These are phyloP conservation scores for Hestina assimilis DNA, from an alignment of 1,140 invertebrate species.

Conservation along the genomic window DNA sequence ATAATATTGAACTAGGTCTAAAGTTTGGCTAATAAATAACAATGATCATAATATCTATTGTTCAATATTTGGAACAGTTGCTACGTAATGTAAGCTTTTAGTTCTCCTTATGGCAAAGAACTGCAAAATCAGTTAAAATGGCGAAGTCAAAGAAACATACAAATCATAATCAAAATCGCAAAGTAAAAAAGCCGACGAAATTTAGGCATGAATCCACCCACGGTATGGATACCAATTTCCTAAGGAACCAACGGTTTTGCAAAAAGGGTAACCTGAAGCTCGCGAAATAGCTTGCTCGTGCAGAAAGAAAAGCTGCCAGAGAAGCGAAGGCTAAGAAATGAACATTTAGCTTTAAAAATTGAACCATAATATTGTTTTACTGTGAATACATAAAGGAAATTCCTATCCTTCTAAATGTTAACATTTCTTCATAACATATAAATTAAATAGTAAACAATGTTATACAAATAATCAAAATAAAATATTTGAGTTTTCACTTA, in stretches of 20 bases:
- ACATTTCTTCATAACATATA: too few species aligned
- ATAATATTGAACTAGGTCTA: too few species aligned
- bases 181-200: conserved; percentile 94
- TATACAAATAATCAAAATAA: too few species aligned
- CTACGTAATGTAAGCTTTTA: too few species aligned
- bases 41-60: too few species aligned
- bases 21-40: too few species aligned
- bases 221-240: conserved; percentile 96
- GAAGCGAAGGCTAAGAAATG: conserved; percentile 82
- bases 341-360: conserved; percentile 58
- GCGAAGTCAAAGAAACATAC: conserved; percentile 99
- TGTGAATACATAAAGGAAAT: too few species aligned
- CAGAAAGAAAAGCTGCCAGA: conserved; percentile 81
- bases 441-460: too few species aligned
- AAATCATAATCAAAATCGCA: conserved; percentile 98
- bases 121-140: conserved; percentile 80
- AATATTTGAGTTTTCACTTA: neutral
- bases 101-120: conserved; percentile 35
- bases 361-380: too few species aligned
- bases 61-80: too few species aligned
- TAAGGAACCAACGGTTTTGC: conserved; percentile 94
- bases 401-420: too few species aligned
- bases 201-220: conserved; percentile 93
- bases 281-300: conserved; percentile 83
- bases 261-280: conserved; percentile 94